Evolutionary conservation across 2,113 vertebrate genomes (phyloP).

Genomic region (Elephantulus edwardii): DNA sequence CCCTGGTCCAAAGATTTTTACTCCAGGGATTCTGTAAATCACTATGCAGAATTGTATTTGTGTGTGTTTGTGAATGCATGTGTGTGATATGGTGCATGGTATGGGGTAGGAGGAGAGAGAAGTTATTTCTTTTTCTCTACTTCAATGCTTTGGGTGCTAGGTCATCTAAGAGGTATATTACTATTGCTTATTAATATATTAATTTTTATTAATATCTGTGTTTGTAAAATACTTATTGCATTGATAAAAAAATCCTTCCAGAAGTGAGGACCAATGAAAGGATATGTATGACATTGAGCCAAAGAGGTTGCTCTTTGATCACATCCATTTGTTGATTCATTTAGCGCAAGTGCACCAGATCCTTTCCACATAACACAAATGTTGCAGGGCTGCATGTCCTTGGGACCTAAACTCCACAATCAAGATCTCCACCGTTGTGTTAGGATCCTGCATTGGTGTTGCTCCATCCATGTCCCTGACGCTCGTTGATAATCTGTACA

Average conservation of each 20-base stretch:
- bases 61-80: neutral
- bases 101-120: neutral
- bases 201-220: neutral
- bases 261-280: neutral
- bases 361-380: fast-evolving
- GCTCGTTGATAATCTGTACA: neutral
- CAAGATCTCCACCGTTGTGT: fast-evolving
- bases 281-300: neutral
- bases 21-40: neutral
- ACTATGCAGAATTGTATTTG: fast-evolving
- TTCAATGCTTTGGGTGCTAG: neutral
- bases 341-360: neutral
- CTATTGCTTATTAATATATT: neutral
- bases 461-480: neutral
- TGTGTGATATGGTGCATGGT: too few relatives aligned
- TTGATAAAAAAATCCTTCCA: neutral
- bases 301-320: fast-evolving
- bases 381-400: neutral
- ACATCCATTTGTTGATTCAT: neutral
- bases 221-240: neutral
- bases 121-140: neutral
- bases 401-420: neutral
- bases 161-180: neutral
- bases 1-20: neutral
- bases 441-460: neutral